A percentile compares a stretch with the other conserved stretches of the same genome.
phyloP scores from a whole-genome alignment of 2,113 vertebrate genomes.

The Mastomys coucha region DNA sequence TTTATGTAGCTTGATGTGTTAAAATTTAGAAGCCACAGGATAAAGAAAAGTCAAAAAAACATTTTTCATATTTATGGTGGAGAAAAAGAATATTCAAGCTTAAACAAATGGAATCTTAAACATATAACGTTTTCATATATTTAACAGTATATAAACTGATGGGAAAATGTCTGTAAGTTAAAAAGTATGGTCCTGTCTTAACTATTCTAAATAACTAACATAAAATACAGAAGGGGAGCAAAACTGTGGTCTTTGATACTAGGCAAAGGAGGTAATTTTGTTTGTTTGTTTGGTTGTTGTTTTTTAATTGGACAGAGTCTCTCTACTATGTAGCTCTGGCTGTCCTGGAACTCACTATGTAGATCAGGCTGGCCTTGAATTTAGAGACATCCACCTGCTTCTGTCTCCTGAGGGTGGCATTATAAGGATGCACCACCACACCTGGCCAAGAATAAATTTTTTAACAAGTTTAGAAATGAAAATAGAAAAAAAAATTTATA shows the following conservation, averaged over 20 bases:
- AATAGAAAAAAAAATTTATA: slow-evolving; percentile 14
- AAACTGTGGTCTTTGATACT: not conserved
- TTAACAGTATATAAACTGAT: not conserved
- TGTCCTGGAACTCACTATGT: not conserved
- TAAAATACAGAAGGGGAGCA: not conserved
- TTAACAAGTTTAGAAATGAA: not conserved
- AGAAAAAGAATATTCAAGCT: not conserved
- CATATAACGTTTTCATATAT: not conserved
- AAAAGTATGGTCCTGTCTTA: not conserved
- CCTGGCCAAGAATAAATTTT: not conserved
- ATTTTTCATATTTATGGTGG: not conserved
- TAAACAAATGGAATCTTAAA: slow-evolving; percentile 13
- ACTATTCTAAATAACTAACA: slow-evolving; percentile 29
- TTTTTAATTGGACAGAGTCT: not conserved
- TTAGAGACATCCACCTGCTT: not conserved
- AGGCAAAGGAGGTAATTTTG: not conserved
- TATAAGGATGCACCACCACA: not conserved
- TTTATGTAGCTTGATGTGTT: slow-evolving; percentile 12
- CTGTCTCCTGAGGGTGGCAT: not conserved
- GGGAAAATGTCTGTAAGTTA: not conserved
- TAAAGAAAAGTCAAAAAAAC: slow-evolving; percentile 2
- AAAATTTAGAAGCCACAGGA: slow-evolving; percentile 27
- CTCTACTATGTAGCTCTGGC: not conserved
- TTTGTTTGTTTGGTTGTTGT: not conserved
- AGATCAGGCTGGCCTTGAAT: not conserved